phyloP scores from a whole-genome alignment of 1,140 invertebrate genomes.

The Bradysia coprophila region DNA sequence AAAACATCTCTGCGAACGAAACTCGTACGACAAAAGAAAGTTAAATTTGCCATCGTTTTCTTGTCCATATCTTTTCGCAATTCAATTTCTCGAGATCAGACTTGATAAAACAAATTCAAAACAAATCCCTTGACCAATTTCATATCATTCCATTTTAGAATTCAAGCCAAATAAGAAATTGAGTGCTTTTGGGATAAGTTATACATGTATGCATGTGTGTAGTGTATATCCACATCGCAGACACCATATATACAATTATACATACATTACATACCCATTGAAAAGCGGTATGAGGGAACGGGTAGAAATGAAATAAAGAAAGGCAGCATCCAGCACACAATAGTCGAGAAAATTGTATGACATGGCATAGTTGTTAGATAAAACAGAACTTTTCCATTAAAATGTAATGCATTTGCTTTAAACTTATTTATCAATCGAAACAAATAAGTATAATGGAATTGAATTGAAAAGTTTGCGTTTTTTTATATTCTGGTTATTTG shows the following conservation, averaged over 20 bases:
- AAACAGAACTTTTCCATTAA: conserved; percentile 3
- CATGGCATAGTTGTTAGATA: conserved; percentile 2
- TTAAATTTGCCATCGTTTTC: neutral
- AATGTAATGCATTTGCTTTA: conserved; percentile 3
- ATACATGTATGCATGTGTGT: too few species aligned
- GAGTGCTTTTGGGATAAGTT: conserved; percentile 1
- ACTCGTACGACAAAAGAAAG: neutral
- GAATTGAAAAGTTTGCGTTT: conserved; percentile 3
- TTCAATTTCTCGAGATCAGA: neutral
- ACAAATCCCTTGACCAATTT: conserved; percentile 3
- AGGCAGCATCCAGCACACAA: too few species aligned
- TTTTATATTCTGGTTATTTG: too few species aligned
- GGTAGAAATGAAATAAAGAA: neutral
- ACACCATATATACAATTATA: too few species aligned
- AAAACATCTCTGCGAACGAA: neutral
- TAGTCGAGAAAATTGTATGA: conserved; percentile 1
- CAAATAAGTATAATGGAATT: conserved; percentile 3
- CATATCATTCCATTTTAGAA: conserved; percentile 1
- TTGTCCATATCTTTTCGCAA: neutral
- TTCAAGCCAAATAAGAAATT: conserved; percentile 2
- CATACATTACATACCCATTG: too few species aligned
- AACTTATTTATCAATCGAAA: conserved; percentile 3
- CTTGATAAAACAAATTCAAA: conserved; percentile 3
- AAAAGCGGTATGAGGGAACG: too few species aligned
- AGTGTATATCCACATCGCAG: too few species aligned